These are phyloP conservation scores for Amphipoea oculea DNA, from an alignment of 2,888 invertebrate genomes.

Conservation along the genomic window DNA sequence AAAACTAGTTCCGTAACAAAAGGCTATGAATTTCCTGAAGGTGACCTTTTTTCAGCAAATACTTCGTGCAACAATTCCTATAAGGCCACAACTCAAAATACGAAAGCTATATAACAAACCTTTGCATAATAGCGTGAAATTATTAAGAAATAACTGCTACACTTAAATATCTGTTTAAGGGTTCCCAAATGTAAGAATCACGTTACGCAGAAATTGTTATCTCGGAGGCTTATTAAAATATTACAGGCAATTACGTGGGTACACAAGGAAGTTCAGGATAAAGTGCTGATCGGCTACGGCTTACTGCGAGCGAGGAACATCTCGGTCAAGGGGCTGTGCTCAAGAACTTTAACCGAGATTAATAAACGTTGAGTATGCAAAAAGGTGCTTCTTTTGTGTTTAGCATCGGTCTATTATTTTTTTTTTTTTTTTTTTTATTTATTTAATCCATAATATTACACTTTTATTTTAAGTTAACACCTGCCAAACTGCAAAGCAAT, in stretches of 20 bases:
- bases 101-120: conserved; percentile 16
- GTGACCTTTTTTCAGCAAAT: conserved; percentile 32
- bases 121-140: conserved; percentile 26
- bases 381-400: conserved; percentile 46
- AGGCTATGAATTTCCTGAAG: conserved; percentile 18
- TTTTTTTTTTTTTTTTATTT: too few species aligned
- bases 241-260: conserved; percentile 58
- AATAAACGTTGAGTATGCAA: conserved; percentile 50
- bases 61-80: conserved; percentile 17
- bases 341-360: conserved; percentile 58
- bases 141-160: conserved; percentile 23
- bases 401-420: conserved; percentile 43
- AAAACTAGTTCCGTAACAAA: conserved; percentile 40
- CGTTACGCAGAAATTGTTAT: conserved; percentile 52
- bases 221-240: conserved; percentile 59
- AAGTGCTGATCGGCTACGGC: conserved; percentile 47
- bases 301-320: conserved; percentile 53
- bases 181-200: conserved; percentile 37
- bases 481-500: too few species aligned
- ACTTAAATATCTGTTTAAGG: conserved; percentile 38
- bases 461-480: too few species aligned
- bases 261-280: conserved; percentile 40
- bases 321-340: conserved; percentile 55
- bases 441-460: too few species aligned
- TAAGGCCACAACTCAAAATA: conserved; percentile 13